Percentiles rank a stretch among this genome's conserved stretches.
Conservation (phyloP, 2,113 vertebrate species). For the Myrmecobius fasciatus region DNA sequence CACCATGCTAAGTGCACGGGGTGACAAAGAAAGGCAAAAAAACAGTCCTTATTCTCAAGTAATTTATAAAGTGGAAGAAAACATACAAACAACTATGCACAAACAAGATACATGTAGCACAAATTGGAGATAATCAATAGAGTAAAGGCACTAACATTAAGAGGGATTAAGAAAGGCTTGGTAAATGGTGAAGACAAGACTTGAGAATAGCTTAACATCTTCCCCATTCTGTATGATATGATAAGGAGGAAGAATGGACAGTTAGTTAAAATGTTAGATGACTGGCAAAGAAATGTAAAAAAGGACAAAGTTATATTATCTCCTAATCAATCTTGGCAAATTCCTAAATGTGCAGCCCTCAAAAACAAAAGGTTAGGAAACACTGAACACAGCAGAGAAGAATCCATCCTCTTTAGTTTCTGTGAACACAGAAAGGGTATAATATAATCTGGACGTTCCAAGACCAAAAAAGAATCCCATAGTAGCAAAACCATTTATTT, state of each 20-base stretch:
- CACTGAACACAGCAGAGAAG: constrained; percentile 22
- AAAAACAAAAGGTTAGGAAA: constrained; percentile 47
- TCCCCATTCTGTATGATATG: neutral
- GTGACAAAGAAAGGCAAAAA: neutral
- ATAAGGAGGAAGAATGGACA: neutral
- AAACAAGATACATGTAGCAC: neutral
- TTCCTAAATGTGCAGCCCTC: neutral
- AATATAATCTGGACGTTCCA: neutral
- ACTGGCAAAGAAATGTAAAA: neutral
- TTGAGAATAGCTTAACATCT: neutral
- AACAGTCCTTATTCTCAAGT: neutral
- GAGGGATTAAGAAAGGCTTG: neutral
- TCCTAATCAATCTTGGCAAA: neutral
- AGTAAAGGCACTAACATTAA: neutral
- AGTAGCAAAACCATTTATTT: constrained; percentile 49
- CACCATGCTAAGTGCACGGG: neutral
- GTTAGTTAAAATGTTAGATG: neutral
- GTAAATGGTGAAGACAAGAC: neutral
- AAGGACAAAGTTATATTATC: neutral
- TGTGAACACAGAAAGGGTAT: constrained; percentile 37
- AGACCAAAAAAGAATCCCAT: constrained; percentile 25
- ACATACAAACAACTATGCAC: neutral
- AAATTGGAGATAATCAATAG: neutral
- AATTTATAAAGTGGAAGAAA: neutral
- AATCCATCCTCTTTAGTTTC: constrained; percentile 10